Evolutionary conservation across 2,888 invertebrate species (phyloP).

Genomic region (Ophioninae sp.): DNA sequence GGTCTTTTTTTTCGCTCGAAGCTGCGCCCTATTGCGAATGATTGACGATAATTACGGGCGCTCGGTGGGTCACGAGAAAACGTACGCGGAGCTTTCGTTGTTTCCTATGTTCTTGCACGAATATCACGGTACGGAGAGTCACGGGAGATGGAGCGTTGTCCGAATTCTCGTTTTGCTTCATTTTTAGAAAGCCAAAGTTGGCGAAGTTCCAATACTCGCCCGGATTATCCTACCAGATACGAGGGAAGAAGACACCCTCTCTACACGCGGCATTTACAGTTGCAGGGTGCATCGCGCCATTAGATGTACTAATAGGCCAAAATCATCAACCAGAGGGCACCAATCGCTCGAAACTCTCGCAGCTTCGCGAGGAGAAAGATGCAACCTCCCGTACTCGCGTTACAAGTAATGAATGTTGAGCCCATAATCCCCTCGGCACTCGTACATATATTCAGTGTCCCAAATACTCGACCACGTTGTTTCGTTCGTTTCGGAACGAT

Average conservation of each 20-base stretch:
- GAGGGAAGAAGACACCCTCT: conserved; percentile 7
- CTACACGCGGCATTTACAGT: conserved; percentile 6
- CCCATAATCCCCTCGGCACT: conserved; percentile 25
- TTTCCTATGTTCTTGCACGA: neutral
- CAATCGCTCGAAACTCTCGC: conserved; percentile 36
- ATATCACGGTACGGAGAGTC: neutral
- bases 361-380: conserved; percentile 30
- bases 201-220: conserved; percentile 61
- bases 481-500: neutral
- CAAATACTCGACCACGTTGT: conserved; percentile 8
- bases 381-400: conserved; percentile 58
- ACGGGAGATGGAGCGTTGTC: conserved; percentile 30
- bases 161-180: conserved; percentile 53
- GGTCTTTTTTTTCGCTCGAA: conserved; percentile 1
- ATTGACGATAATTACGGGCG: conserved; percentile 47
- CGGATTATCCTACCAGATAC: conserved; percentile 26
- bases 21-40: conserved; percentile 23
- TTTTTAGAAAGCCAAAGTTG: conserved; percentile 64
- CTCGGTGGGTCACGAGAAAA: conserved; percentile 24
- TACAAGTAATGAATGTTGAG: conserved; percentile 61
- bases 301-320: conserved; percentile 69
- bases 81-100: conserved; percentile 35
- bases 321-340: conserved; percentile 65
- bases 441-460: neutral
- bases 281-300: conserved; percentile 58